These are phyloP conservation scores for Dasyurus viverrinus DNA, from an alignment of 2,113 vertebrate species.

Conservation along the genomic window DNA sequence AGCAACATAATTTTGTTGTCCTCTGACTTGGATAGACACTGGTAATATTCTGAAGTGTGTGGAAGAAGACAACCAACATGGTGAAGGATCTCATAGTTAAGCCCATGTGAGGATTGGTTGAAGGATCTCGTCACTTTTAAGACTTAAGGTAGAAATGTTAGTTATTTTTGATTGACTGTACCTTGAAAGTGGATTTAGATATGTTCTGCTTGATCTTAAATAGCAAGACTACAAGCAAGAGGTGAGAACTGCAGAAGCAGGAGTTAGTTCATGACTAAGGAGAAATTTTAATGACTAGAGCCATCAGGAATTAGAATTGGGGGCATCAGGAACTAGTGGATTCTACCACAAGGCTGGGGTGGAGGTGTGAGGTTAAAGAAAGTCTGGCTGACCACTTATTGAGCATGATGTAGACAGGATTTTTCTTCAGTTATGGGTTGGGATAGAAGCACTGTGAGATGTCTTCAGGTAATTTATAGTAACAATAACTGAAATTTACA, in stretches of 20 bases:
- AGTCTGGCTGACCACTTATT: not conserved
- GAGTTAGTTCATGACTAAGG: not conserved
- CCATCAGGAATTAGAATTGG: not conserved
- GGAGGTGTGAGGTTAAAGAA: not conserved
- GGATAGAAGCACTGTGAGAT: not conserved
- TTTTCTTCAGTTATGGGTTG: not conserved
- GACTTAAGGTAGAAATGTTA: not conserved
- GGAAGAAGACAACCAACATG: not conserved
- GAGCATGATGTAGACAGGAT: not conserved
- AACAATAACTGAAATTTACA: not conserved
- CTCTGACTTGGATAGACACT: not conserved
- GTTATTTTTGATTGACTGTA: not conserved
- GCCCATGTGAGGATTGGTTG: not conserved
- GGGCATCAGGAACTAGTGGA: not conserved
- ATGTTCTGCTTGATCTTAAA: not conserved
- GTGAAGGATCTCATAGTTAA: not conserved
- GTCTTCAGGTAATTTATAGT: not conserved
- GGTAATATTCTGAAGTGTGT: not conserved
- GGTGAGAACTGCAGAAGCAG: not conserved
- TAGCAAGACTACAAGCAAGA: not conserved
- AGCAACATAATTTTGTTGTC: not conserved
- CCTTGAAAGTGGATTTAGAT: not conserved
- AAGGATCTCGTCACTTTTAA: not conserved
- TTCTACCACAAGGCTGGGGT: not conserved
- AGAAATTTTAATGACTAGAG: not conserved